Conservation (phyloP, 2,888 invertebrate species). For the Scaptomyza cyrtandrae region DNA sequence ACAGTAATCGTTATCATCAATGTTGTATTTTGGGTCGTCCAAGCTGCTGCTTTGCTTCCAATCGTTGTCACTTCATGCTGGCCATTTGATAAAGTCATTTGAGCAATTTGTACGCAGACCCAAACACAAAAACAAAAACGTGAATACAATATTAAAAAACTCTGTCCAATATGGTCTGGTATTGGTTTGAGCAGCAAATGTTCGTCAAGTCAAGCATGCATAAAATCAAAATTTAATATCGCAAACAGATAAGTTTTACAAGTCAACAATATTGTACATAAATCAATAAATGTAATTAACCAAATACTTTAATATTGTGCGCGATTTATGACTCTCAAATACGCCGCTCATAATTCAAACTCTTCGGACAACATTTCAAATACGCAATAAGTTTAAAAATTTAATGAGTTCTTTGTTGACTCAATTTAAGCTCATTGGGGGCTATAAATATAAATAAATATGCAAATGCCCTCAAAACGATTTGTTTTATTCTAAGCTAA, state of each 20-base stretch:
- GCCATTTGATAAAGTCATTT: conserved; percentile 19
- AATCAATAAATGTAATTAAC: too few relatives aligned
- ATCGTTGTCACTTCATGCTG: conserved; percentile 22
- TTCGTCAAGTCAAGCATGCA: not conserved
- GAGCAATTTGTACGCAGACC: conserved; percentile 19
- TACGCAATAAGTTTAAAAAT: not conserved
- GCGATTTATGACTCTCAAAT: not conserved
- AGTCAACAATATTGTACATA: too few relatives aligned
- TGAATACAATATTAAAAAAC: conserved; percentile 12
- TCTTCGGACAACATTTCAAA: conserved; percentile 2
- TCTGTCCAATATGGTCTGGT: not conserved
- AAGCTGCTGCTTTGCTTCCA: conserved; percentile 1
- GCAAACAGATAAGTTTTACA: not conserved
- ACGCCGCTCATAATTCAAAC: not conserved
- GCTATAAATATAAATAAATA: conserved; percentile 48
- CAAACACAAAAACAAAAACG: not conserved
- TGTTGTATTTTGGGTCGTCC: conserved; percentile 23
- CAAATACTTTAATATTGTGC: too few relatives aligned
- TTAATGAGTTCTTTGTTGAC: not conserved
- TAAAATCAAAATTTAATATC: not conserved
- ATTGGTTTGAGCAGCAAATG: not conserved
- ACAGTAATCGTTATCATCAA: conserved; percentile 60
- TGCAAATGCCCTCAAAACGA: conserved; percentile 25
- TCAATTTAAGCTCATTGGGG: conserved; percentile 9
- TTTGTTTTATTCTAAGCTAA: conserved; percentile 22